phyloP scores from a whole-genome alignment of 2,113 vertebrate genomes.

The Fulmarus glacialis region DNA sequence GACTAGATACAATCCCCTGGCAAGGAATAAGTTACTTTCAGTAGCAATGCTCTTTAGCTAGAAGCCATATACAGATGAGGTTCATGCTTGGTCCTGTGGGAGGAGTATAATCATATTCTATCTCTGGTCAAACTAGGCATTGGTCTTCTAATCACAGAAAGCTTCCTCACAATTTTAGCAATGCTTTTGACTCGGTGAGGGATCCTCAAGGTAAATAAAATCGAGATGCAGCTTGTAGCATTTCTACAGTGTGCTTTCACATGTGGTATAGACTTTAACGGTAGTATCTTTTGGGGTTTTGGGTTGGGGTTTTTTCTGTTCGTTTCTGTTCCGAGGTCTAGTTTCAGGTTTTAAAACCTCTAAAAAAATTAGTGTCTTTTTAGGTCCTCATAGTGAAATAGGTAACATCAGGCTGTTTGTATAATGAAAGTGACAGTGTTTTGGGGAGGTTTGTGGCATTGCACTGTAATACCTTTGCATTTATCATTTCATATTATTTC shows the following conservation, averaged over 20 bases:
- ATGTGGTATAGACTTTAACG: not conserved
- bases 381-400: not conserved
- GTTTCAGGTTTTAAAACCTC: constrained; percentile 32
- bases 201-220: not conserved
- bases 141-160: not conserved
- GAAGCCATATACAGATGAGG: not conserved
- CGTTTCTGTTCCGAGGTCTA: not conserved
- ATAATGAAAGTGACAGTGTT: constrained; percentile 47
- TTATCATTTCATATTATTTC: constrained; percentile 49
- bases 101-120: not conserved
- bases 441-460: constrained; percentile 1
- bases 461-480: constrained; percentile 23
- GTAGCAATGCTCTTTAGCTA: not conserved
- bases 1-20: not conserved
- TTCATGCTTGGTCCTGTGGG: not conserved
- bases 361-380: not conserved
- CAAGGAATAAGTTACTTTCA: not conserved
- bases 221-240: not conserved
- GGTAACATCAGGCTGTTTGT: not conserved
- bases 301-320: not conserved
- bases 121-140: not conserved
- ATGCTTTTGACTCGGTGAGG: not conserved
- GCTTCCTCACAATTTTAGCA: not conserved
- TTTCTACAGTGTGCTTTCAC: not conserved
- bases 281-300: not conserved